Evolutionary conservation across 1,140 invertebrate genomes (phyloP).

Genomic region (Cotesia glomerata): DNA sequence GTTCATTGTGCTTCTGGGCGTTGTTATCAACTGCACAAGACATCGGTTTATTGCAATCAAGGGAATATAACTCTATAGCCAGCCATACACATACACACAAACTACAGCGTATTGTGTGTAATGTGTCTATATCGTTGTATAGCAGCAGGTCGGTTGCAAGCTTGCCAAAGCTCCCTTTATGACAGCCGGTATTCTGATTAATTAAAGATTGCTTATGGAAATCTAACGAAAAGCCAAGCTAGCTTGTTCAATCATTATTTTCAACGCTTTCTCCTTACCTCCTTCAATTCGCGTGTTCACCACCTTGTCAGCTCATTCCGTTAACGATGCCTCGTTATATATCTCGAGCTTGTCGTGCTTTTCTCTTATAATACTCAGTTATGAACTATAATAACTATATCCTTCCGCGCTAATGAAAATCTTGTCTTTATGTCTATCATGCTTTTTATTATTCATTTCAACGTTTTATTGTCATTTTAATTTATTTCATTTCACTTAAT

Average conservation of each 20-base stretch:
- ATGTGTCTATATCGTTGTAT: too few relatives aligned
- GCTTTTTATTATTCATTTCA: background rate
- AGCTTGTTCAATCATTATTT: conserved; percentile 8
- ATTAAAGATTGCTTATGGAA: conserved; percentile 48
- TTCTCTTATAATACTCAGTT: background rate
- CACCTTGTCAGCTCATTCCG: conserved; percentile 4
- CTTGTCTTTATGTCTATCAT: background rate
- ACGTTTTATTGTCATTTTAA: too few relatives aligned
- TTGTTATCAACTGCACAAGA: conserved; percentile 55
- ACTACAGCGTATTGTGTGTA: background rate
- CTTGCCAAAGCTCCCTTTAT: conserved; percentile 32
- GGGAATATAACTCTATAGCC: conserved; percentile 41
- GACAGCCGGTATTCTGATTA: conserved; percentile 40
- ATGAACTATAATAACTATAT: background rate
- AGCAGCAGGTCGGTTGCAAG: too few relatives aligned
- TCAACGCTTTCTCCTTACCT: conserved; percentile 7
- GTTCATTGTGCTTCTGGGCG: conserved; percentile 54
- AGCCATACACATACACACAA: conserved; percentile 13
- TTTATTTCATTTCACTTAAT: too few relatives aligned
- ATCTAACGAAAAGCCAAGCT: conserved; percentile 30
- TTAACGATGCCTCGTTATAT: conserved; percentile 11
- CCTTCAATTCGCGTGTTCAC: conserved; percentile 3
- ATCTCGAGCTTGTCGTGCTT: background rate
- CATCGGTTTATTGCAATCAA: conserved; percentile 52
- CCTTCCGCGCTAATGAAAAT: background rate